A percentile compares a stretch with the other conserved stretches of the same genome.
phyloP scores from a whole-genome alignment of 2,888 invertebrate genomes.

The Diplazon laetatorius region DNA sequence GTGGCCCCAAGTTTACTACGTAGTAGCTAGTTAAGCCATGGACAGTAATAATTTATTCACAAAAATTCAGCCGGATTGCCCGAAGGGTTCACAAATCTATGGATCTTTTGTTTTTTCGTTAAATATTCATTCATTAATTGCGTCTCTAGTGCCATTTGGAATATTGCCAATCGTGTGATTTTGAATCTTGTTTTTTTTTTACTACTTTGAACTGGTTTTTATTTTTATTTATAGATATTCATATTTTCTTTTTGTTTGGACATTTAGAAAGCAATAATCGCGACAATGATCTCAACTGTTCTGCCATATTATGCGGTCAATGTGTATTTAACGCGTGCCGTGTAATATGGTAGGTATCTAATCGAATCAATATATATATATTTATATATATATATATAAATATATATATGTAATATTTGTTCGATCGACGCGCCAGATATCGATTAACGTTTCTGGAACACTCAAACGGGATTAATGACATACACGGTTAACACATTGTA shows the following conservation, averaged over 20 bases:
- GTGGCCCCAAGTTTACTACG: conserved; percentile 8
- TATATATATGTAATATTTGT: conserved; percentile 55
- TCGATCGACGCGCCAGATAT: conserved; percentile 66
- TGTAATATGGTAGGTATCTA: conserved; percentile 74
- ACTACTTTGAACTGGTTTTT: not conserved
- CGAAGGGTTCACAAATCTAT: conserved; percentile 3
- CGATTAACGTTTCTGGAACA: conserved; percentile 72
- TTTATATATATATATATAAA: too few species aligned
- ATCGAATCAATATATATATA: conserved; percentile 54
- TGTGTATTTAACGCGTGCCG: conserved; percentile 64
- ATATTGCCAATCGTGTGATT: not conserved
- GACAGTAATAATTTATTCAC: conserved; percentile 29
- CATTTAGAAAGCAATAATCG: not conserved
- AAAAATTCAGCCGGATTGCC: conserved; percentile 24
- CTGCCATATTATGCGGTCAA: conserved; percentile 26
- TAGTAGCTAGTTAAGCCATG: conserved; percentile 29
- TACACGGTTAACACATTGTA: conserved; percentile 61
- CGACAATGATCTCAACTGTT: conserved; percentile 18
- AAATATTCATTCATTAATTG: conserved; percentile 23
- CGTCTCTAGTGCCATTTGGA: conserved; percentile 18
- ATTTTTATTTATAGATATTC: too few species aligned
- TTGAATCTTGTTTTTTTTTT: not conserved
- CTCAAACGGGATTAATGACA: conserved; percentile 70
- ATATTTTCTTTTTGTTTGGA: too few species aligned
- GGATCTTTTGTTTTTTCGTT: conserved; percentile 11